phyloP scores from a whole-genome alignment of 2,113 vertebrate species.

The Campylomormyrus numenius region DNA sequence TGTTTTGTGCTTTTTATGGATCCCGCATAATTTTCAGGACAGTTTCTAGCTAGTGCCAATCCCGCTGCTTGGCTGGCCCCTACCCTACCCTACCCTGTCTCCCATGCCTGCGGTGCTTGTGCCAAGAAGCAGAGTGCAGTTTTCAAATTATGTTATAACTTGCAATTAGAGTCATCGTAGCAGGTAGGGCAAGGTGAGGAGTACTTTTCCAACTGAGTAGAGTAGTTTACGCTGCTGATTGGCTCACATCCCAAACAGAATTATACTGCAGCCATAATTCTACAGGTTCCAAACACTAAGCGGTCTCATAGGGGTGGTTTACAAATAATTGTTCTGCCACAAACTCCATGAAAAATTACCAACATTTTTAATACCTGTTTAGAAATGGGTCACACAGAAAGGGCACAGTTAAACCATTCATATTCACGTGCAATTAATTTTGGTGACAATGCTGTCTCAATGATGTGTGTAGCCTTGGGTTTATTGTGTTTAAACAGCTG shows the following conservation, averaged over 20 bases:
- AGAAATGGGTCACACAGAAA: neutral
- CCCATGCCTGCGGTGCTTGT: neutral
- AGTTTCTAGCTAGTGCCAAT: neutral
- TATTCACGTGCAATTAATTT: neutral
- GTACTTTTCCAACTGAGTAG: neutral
- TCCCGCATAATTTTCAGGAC: neutral
- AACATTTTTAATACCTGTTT: neutral
- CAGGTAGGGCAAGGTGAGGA: neutral
- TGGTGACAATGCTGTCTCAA: neutral
- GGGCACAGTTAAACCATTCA: neutral
- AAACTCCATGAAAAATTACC: neutral
- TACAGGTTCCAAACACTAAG: neutral
- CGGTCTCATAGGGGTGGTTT: neutral
- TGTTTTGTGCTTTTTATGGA: neutral
- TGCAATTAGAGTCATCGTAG: neutral
- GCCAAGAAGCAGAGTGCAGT: neutral
- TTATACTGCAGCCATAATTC: neutral
- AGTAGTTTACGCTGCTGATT: neutral
- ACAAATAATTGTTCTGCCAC: neutral
- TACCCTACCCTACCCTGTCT: neutral
- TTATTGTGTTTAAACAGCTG: neutral
- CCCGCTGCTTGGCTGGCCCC: neutral
- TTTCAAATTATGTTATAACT: neutral
- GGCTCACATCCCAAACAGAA: neutral
- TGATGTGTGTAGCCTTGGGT: neutral